These are phyloP conservation scores for Thunnus thynnus DNA, from an alignment of 2,113 vertebrate species.

Conservation along the genomic window DNA sequence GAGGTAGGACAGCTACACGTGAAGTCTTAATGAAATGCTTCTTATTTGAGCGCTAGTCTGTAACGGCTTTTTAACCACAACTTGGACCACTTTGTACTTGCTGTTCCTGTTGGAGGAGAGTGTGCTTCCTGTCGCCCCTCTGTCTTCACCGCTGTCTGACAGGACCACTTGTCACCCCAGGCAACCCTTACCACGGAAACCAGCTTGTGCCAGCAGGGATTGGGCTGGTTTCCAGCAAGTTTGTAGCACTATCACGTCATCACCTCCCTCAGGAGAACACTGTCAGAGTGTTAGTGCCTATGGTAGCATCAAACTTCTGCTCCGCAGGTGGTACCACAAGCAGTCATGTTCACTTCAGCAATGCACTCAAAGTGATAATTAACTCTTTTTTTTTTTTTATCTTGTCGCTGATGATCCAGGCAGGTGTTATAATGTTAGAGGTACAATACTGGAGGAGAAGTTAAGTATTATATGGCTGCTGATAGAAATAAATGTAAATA, in stretches of 20 bases:
- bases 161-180: slow-evolving; percentile 57
- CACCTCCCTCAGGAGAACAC: slow-evolving; percentile 18
- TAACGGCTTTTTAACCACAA: neutral
- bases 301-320: neutral
- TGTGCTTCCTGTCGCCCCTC: slow-evolving; percentile 17
- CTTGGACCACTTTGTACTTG: neutral
- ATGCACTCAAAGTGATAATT: neutral
- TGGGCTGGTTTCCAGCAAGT: slow-evolving; percentile 47
- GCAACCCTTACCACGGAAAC: slow-evolving; percentile 72
- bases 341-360: neutral
- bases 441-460: neutral
- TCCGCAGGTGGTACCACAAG: neutral
- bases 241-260: slow-evolving; percentile 24
- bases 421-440: neutral
- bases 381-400: neutral
- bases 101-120: slow-evolving; percentile 1
- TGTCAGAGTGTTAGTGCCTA: neutral
- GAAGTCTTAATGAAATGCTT: neutral
- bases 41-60: neutral
- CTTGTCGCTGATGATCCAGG: neutral
- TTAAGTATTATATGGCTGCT: too few species aligned
- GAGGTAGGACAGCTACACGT: too few species aligned
- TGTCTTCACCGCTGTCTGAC: slow-evolving; percentile 47
- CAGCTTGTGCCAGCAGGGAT: slow-evolving; percentile 23
- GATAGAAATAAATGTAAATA: neutral